phyloP scores from a whole-genome alignment of 1,140 invertebrate species.

The Drosophila kepulauana region DNA sequence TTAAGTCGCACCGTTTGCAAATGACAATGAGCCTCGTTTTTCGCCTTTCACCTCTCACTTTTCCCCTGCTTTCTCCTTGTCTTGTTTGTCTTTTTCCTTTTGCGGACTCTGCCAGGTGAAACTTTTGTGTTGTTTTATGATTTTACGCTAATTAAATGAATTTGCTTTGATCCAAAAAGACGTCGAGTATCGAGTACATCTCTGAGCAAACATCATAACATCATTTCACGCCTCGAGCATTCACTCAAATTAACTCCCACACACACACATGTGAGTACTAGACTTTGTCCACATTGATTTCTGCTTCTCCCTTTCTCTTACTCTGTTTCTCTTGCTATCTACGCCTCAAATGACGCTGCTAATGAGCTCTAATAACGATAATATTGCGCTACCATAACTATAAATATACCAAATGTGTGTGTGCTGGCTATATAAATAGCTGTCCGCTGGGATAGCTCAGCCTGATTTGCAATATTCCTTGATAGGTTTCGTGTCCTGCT shows the following conservation, averaged over 20 bases:
- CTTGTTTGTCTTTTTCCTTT: slow-evolving; percentile 26
- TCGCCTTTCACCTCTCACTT: not conserved
- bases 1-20: slow-evolving; percentile 74
- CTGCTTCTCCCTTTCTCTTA: not conserved
- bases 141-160: slow-evolving; percentile 54
- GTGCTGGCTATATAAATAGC: slow-evolving; percentile 47
- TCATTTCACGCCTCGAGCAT: slow-evolving; percentile 21
- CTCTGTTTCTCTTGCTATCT: not conserved
- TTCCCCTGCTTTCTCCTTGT: not conserved
- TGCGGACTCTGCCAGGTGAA: slow-evolving; percentile 32
- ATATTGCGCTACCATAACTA: slow-evolving; percentile 56
- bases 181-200: not conserved
- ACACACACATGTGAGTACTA: not conserved
- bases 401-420: slow-evolving; percentile 23
- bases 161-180: slow-evolving; percentile 34
- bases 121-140: slow-evolving; percentile 28
- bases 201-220: slow-evolving; percentile 16
- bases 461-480: slow-evolving; percentile 26
- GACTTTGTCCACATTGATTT: slow-evolving; percentile 22
- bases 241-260: slow-evolving; percentile 49
- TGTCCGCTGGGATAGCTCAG: slow-evolving; percentile 39
- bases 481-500: slow-evolving; percentile 5
- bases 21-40: slow-evolving; percentile 49
- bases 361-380: slow-evolving; percentile 79
- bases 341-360: slow-evolving; percentile 55